phyloP scores from a whole-genome alignment of 2,113 vertebrate genomes.

The Neofelis nebulosa region DNA sequence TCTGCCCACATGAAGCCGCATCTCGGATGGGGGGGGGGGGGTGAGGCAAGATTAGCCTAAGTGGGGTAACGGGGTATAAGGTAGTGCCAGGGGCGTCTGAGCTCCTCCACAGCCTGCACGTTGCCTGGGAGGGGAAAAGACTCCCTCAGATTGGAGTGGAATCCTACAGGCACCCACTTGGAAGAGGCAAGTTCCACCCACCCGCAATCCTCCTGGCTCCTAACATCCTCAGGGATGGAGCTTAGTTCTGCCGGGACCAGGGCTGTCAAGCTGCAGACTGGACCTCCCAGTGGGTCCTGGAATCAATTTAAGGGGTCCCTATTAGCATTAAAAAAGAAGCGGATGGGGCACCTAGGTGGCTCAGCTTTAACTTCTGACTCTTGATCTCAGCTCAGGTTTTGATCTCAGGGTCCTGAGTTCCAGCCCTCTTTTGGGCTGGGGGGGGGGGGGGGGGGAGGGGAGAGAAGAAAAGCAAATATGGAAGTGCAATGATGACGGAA shows the following conservation, averaged over 20 bases:
- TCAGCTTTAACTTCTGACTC: neutral
- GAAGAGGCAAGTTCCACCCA: neutral
- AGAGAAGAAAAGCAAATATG: neutral
- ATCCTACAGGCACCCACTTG: neutral
- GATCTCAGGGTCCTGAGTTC: neutral
- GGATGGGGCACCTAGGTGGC: neutral
- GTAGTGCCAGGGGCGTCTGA: neutral
- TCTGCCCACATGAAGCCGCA: neutral
- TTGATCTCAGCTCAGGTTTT: neutral
- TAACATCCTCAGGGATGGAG: too few species aligned
- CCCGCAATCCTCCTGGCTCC: neutral
- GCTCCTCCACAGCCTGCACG: neutral
- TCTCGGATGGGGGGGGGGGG: neutral
- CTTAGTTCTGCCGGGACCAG: neutral
- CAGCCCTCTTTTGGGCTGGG: too few species aligned
- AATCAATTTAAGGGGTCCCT: neutral
- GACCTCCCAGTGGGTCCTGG: neutral
- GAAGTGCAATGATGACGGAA: neutral
- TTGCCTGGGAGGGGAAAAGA: neutral
- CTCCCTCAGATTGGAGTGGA: neutral
- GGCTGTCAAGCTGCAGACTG: neutral
- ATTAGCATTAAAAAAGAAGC: neutral
- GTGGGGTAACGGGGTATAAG: conserved; percentile 39
- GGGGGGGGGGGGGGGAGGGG: too few species aligned
- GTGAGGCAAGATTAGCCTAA: neutral